Conservation (phyloP, 2,797 vertebrate genomes). For the Trachurus trachurus region DNA sequence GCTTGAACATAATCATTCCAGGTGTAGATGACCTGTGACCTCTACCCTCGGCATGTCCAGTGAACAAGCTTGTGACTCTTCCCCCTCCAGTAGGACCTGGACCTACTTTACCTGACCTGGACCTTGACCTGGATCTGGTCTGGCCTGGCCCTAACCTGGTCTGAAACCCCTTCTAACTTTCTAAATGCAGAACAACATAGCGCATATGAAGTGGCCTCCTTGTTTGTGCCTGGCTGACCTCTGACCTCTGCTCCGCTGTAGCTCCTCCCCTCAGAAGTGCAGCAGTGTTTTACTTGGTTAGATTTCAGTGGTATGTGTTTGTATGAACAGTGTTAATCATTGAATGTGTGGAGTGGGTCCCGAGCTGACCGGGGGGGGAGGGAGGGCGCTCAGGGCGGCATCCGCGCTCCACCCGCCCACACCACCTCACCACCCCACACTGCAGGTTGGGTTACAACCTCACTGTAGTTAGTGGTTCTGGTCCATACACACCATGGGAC, state of each 20-base stretch:
- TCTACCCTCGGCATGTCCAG: no score
- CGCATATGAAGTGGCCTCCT: slow-evolving; percentile 4
- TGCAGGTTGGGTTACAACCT: slow-evolving; percentile 33
- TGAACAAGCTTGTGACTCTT: no score
- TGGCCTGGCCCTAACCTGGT: slow-evolving; percentile 22
- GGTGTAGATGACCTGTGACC: no score
- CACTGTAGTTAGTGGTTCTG: slow-evolving; percentile 10
- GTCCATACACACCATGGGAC: not conserved
- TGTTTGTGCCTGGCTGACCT: slow-evolving; percentile 18
- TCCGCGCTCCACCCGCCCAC: slow-evolving; percentile 27
- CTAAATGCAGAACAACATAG: slow-evolving; percentile 2
- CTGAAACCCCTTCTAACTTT: slow-evolving; percentile 1
- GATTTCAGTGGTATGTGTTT: slow-evolving; percentile 46
- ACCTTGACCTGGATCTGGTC: slow-evolving; percentile 4
- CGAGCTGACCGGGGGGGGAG: slow-evolving; percentile 5
- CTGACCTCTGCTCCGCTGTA: slow-evolving; percentile 23
- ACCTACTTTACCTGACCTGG: no score
- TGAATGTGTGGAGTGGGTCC: slow-evolving; percentile 52
- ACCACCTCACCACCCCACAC: not conserved
- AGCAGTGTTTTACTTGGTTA: slow-evolving; percentile 69
- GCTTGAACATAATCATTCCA: no score
- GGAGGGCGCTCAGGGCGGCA: not conserved
- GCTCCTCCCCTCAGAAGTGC: slow-evolving; percentile 34
- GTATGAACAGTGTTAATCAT: slow-evolving; percentile 73
- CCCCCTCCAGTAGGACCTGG: not conserved